Evolutionary conservation across 2,113 vertebrate genomes (phyloP).

Genomic region (Onychostoma macrolepis): DNA sequence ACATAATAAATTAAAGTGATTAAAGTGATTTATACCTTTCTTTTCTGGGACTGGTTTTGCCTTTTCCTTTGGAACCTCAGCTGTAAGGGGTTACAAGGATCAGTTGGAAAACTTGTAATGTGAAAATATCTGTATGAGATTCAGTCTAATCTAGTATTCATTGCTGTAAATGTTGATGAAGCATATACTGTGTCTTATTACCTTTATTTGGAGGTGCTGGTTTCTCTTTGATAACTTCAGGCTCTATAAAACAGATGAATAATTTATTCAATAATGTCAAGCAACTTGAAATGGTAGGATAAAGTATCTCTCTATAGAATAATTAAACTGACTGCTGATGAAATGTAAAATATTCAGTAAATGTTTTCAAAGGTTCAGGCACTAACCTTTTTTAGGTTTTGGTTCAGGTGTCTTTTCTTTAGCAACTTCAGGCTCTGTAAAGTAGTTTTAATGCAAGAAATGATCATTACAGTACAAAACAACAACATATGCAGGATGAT

Average conservation of each 20-base stretch:
- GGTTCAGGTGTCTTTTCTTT: neutral
- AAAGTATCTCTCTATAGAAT: neutral
- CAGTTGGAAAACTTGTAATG: neutral
- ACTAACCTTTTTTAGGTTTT: neutral
- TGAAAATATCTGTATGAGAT: neutral
- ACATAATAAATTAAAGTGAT: neutral
- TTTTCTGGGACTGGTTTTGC: constrained; percentile 7
- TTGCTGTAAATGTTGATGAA: neutral
- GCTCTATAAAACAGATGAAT: neutral
- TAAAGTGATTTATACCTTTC: neutral
- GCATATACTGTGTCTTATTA: neutral
- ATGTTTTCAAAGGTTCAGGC: neutral
- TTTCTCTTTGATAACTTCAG: constrained; percentile 1
- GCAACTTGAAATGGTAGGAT: neutral
- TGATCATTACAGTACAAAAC: neutral
- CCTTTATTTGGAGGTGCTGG: constrained; percentile 18
- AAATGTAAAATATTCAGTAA: neutral
- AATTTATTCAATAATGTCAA: neutral
- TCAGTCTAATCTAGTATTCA: constrained; percentile 7
- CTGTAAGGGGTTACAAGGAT: neutral
- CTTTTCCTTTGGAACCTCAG: constrained; percentile 50
- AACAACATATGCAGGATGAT: neutral
- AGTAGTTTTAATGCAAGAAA: neutral
- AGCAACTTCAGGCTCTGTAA: neutral
- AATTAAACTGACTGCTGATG: neutral